phyloP scores from a whole-genome alignment of 2,888 invertebrate genomes.

The Pyrgus malvae region DNA sequence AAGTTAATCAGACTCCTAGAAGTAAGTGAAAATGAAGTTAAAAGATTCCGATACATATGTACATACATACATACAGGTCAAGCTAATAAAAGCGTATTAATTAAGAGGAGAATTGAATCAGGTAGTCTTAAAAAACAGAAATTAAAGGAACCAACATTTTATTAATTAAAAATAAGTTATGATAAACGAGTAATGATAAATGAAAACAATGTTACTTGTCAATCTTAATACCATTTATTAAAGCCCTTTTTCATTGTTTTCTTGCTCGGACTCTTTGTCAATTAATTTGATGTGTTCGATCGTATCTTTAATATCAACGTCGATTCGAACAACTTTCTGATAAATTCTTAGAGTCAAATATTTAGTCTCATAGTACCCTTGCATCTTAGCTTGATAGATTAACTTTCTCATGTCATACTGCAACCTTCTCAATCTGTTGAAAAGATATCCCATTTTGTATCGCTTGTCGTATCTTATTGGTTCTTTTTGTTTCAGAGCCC shows the following conservation, averaged over 20 bases:
- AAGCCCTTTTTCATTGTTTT: not conserved
- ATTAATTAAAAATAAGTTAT: no score
- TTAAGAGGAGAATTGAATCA: no score
- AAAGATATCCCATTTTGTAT: conserved; percentile 50
- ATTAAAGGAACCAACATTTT: no score
- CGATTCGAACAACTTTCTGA: conserved; percentile 42
- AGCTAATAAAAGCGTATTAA: no score
- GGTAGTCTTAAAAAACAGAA: no score
- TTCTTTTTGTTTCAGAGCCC: conserved; percentile 38
- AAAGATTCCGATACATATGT: no score
- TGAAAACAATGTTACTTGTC: no score
- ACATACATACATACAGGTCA: no score
- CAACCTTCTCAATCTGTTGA: conserved; percentile 46
- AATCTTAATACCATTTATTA: no score
- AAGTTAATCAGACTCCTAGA: no score
- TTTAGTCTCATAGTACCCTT: conserved; percentile 14
- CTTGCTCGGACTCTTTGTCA: conserved; percentile 9
- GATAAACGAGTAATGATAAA: no score
- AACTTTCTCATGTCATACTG: conserved; percentile 44
- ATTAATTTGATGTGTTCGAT: conserved; percentile 34
- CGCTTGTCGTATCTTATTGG: conserved; percentile 39
- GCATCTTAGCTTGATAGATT: not conserved
- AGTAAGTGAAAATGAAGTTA: no score
- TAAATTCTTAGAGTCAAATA: conserved; percentile 36
- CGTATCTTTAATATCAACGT: conserved; percentile 47